phyloP scores from a whole-genome alignment of 2,888 invertebrate genomes.

The Petrolisthes manimaculis region DNA sequence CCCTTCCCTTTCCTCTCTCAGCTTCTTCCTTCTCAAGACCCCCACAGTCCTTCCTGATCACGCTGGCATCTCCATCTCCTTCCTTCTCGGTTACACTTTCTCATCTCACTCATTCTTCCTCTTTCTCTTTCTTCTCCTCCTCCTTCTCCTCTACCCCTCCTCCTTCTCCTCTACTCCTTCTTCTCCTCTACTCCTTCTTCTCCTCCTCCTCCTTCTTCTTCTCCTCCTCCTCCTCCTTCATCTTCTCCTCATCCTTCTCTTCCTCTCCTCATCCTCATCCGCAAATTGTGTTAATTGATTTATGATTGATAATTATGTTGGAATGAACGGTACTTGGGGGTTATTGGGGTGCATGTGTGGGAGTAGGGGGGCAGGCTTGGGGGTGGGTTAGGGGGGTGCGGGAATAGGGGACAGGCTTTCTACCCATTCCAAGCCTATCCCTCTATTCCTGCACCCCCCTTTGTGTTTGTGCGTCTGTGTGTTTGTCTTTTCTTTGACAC shows the following conservation, averaged over 20 bases:
- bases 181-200: neutral
- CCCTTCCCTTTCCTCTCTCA: neutral
- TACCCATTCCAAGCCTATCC: too few species aligned
- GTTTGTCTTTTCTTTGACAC: too few species aligned
- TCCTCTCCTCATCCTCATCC: neutral
- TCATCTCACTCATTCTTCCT: neutral
- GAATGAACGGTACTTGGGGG: too few species aligned
- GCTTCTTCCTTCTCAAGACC: neutral
- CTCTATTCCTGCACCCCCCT: too few species aligned
- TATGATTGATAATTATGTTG: too few species aligned
- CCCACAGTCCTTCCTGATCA: neutral
- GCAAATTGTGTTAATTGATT: too few species aligned
- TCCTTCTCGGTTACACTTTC: neutral
- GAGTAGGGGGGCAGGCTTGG: too few species aligned
- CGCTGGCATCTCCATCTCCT: neutral
- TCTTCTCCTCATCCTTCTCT: neutral
- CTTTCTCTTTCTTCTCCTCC: conserved; percentile 1
- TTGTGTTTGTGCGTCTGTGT: too few species aligned
- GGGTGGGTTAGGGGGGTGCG: too few species aligned
- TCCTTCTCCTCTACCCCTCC: neutral
- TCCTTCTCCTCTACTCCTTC: neutral
- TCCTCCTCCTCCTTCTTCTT: neutral
- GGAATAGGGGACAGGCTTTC: too few species aligned
- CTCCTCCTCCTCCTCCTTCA: neutral
- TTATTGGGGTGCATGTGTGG: too few species aligned